Evolutionary conservation across 2,113 vertebrate genomes (phyloP), one percentile per base, ranked within the genome.

Genomic region (Gasterosteus aculeatus): DNA sequence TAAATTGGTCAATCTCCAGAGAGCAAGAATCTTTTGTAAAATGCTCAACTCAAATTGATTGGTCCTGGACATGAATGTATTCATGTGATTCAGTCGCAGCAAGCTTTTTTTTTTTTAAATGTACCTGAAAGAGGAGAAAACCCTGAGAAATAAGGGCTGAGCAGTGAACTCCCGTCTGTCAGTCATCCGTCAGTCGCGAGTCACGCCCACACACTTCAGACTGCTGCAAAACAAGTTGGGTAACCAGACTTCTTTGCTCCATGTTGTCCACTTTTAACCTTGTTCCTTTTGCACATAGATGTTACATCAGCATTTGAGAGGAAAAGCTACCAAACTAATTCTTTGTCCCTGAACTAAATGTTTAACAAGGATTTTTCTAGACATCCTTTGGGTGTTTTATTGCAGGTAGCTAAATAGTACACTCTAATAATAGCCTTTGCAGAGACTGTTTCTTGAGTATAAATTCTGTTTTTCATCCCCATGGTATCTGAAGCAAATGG

Each of bases 201-300:
- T 57, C 44, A 67, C 46, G 12, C 68, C 72, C 61, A 85, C 80
- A 51, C 76, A 51, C 22, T 71, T 73, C 46, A 54, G 14, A 67
- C 61, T 69, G 72, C 69, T 77, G 56, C 64, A 71, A 73, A 85
- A 85, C 49, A 68, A 66, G 69, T 75, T 75, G 33, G 33, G 61
- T 42, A 77, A 41, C 77, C 41, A 26, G 59, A 79, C 53, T 69
- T 18, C 42, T 78, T 68, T 41, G 46, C 46, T 56, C 78, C 19
- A 33, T 65, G 12, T 68, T 14, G 42, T 42, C 18, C n/a, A 57
- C 57, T 12, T 61, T 69, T 75, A 39, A 51, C 26, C 31, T 11
- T 59, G 57, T 44, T 77, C 7, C 74, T 77, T 38, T 71, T 64
- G 41, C 64, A 35, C 54, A 47, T 16, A 31, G 49, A 65, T 77